Conservation (phyloP, 2,113 vertebrate species). For the Cromileptes altivelis region DNA sequence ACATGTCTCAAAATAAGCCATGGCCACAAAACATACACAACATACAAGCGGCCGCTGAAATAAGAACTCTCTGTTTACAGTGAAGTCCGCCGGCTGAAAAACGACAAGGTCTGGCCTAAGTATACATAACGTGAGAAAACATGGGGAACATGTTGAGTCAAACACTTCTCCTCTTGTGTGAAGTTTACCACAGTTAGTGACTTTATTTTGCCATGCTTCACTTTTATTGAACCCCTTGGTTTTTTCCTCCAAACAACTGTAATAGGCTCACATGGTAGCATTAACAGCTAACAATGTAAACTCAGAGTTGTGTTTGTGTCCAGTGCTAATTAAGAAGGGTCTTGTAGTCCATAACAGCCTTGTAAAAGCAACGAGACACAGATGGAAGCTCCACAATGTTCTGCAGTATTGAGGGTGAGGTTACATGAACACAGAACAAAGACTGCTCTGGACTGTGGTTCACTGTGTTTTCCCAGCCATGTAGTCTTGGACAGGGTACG, state of each 20-base stretch:
- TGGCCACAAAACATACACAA: slow-evolving; percentile 66
- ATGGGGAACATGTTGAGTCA: slow-evolving; percentile 61
- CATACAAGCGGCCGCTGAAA: slow-evolving; percentile 44
- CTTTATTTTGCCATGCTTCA: slow-evolving; percentile 66
- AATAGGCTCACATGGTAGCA: slow-evolving; percentile 63
- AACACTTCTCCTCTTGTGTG: slow-evolving; percentile 46
- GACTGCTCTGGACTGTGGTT: slow-evolving; percentile 56
- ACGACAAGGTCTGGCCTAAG: slow-evolving; percentile 67
- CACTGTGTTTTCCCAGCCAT: slow-evolving; percentile 59
- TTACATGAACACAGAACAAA: slow-evolving; percentile 65
- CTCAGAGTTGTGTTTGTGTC: slow-evolving; percentile 69
- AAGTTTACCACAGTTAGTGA: slow-evolving; percentile 60
- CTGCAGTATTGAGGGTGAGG: slow-evolving; percentile 57
- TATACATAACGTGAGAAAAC: slow-evolving; percentile 78
- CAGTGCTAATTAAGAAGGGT: slow-evolving; percentile 77
- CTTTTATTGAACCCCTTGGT: slow-evolving; percentile 61
- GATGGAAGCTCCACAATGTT: slow-evolving; percentile 69
- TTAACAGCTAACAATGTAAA: slow-evolving; percentile 64
- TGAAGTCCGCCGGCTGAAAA: slow-evolving; percentile 66
- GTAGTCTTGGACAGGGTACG: slow-evolving; percentile 66
- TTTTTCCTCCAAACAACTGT: slow-evolving; percentile 64
- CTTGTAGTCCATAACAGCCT: slow-evolving; percentile 73
- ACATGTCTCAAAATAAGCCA: slow-evolving; percentile 71
- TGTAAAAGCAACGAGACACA: slow-evolving; percentile 79
- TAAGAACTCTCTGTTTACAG: slow-evolving; percentile 71